Conservation (phyloP, 64 coral and sea anemone species). For the Montipora foliosa region DNA sequence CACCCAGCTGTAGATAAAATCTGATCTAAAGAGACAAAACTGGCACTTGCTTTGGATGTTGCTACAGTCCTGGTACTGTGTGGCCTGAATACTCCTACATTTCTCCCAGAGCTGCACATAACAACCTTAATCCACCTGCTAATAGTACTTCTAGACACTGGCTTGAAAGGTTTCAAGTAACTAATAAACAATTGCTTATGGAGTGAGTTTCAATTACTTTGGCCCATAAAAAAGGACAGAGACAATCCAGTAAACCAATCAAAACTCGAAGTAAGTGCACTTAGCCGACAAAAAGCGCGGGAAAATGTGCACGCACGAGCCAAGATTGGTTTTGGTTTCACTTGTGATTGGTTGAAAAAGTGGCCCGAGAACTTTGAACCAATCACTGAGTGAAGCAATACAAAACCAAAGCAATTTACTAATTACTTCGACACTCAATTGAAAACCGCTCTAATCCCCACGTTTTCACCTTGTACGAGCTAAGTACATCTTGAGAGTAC, state of each 20-base stretch:
- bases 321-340: too few species aligned
- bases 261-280: too few species aligned
- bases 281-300: too few species aligned
- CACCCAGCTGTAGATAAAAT: constrained; percentile 40
- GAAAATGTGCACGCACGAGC: too few species aligned
- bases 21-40: constrained; percentile 7
- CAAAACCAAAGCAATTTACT: too few species aligned
- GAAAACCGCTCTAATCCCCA: background rate
- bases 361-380: too few species aligned
- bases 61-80: constrained; percentile 12
- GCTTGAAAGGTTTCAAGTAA: constrained; percentile 5
- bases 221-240: too few species aligned
- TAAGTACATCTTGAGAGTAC: constrained; percentile 7
- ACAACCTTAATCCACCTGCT: constrained; percentile 29
- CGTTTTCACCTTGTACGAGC: background rate
- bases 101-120: constrained; percentile 37
- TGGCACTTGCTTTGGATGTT: constrained; percentile 36
- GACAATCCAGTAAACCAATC: too few species aligned
- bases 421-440: too few species aligned
- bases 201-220: too few species aligned
- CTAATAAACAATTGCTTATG: constrained; percentile 20
- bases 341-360: too few species aligned
- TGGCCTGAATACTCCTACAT: constrained; percentile 14
- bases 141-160: constrained; percentile 4
- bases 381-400: too few species aligned